phyloP scores from a whole-genome alignment of 2,888 invertebrate species.

The Nymphalis polychloros region DNA sequence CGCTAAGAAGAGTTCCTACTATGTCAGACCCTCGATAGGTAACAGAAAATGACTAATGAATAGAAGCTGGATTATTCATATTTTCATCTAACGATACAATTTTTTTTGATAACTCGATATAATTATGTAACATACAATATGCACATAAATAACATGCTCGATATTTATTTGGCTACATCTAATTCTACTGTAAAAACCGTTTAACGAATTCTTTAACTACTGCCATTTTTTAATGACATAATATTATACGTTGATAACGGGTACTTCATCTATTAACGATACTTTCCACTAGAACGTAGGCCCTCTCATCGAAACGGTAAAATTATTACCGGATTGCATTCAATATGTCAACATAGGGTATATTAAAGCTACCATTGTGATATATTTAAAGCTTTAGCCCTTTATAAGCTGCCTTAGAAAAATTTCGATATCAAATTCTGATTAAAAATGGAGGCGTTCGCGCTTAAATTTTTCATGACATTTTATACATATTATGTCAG shows the following conservation, averaged over 20 bases:
- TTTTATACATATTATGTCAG: slow-evolving; percentile 63
- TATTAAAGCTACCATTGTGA: slow-evolving; percentile 48
- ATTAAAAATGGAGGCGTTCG: slow-evolving; percentile 41
- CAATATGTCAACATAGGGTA: slow-evolving; percentile 59
- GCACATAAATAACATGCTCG: slow-evolving; percentile 60
- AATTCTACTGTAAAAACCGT: slow-evolving; percentile 71
- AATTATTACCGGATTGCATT: slow-evolving; percentile 43
- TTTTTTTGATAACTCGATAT: slow-evolving; percentile 70
- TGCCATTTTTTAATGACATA: slow-evolving; percentile 62
- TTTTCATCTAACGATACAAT: slow-evolving; percentile 72
- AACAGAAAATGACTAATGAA: slow-evolving; percentile 62
- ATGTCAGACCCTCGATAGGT: slow-evolving; percentile 42
- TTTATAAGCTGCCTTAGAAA: slow-evolving; percentile 43
- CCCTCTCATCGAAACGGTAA: slow-evolving; percentile 44
- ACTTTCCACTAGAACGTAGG: slow-evolving; percentile 72
- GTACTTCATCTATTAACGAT: slow-evolving; percentile 59
- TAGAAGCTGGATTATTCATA: slow-evolving; percentile 62
- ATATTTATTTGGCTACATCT: slow-evolving; percentile 72
- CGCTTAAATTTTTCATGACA: slow-evolving; percentile 57
- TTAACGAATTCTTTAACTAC: slow-evolving; percentile 73
- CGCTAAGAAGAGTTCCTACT: slow-evolving; percentile 63
- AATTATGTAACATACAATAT: slow-evolving; percentile 65
- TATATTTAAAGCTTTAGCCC: slow-evolving; percentile 68
- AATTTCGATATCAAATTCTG: slow-evolving; percentile 28
- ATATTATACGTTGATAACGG: slow-evolving; percentile 54